Percentiles rank a stretch among this genome's conserved stretches.
phyloP scores from a whole-genome alignment of 2,113 vertebrate species.

The Labrus mixtus region DNA sequence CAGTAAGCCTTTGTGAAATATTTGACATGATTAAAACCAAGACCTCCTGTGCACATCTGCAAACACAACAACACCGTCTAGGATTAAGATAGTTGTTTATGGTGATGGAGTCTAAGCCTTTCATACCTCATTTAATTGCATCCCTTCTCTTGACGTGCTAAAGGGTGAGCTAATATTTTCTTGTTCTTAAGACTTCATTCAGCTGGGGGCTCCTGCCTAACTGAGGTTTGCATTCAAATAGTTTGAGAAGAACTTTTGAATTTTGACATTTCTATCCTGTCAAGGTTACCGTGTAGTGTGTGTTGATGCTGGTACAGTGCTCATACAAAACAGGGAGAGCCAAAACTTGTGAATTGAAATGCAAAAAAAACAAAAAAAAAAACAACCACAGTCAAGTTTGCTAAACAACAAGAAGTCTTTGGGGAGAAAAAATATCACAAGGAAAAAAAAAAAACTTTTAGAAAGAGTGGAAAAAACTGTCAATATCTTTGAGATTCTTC shows the following conservation, averaged over 20 bases:
- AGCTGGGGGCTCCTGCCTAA: slow-evolving; percentile 1
- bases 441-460: slow-evolving; percentile 32
- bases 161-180: slow-evolving; percentile 24
- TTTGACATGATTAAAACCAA: slow-evolving; percentile 68
- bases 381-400: slow-evolving; percentile 20
- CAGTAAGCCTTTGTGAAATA: slow-evolving; percentile 66
- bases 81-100: slow-evolving; percentile 61
- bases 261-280: slow-evolving; percentile 44
- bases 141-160: slow-evolving; percentile 34
- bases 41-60: slow-evolving; percentile 51
- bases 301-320: slow-evolving; percentile 11
- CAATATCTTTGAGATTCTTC: slow-evolving; percentile 53
- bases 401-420: slow-evolving; percentile 27
- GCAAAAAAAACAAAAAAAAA: slow-evolving; percentile 5
- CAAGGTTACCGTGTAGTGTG: slow-evolving; percentile 15
- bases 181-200: neutral
- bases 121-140: slow-evolving; percentile 67
- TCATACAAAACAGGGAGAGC: slow-evolving; percentile 3
- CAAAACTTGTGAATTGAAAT: slow-evolving; percentile 16
- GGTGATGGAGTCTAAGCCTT: slow-evolving; percentile 61
- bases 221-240: slow-evolving; percentile 20
- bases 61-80: slow-evolving; percentile 60
- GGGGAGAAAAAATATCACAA: neutral
- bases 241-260: slow-evolving; percentile 26
- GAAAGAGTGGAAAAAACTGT: slow-evolving; percentile 24